Conservation (phyloP, 2,113 vertebrate genomes). For the Ammodytes marinus region DNA sequence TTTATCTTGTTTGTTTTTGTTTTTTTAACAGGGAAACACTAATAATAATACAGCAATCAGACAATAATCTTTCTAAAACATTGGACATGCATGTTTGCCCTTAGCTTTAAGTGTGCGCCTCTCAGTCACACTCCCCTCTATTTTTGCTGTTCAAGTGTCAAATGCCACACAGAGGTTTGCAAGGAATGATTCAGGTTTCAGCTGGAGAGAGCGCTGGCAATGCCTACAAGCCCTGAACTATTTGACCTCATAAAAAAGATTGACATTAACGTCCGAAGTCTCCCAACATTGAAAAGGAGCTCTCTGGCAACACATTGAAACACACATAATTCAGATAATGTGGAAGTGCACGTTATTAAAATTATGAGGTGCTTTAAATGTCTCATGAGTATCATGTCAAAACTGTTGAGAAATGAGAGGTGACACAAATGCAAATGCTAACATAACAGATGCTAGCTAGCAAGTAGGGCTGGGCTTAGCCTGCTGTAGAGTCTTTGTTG, state of each 20-base stretch:
- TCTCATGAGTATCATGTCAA: neutral
- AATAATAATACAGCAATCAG: neutral
- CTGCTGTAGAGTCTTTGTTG: neutral
- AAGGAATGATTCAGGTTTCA: constrained; percentile 27
- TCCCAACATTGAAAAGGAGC: neutral
- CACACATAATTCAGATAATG: neutral
- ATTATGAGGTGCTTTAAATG: neutral
- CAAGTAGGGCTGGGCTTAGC: neutral
- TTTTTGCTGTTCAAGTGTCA: constrained; percentile 41
- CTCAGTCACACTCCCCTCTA: constrained; percentile 16
- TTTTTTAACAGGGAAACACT: neutral
- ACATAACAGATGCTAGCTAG: neutral
- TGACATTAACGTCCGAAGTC: neutral
- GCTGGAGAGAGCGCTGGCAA: neutral
- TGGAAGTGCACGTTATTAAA: neutral
- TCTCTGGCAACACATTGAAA: no score
- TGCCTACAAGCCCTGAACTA: neutral
- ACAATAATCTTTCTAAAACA: constrained; percentile 11
- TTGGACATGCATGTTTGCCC: neutral
- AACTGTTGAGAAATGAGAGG: neutral
- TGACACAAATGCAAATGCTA: neutral
- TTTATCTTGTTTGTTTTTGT: neutral
- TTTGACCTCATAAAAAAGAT: neutral
- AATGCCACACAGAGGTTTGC: constrained; percentile 34
- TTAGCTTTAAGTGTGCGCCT: neutral